Evolutionary conservation across 2,888 invertebrate species (phyloP), one percentile per base, ranked within the genome.

Genomic region (Pecten maximus): DNA sequence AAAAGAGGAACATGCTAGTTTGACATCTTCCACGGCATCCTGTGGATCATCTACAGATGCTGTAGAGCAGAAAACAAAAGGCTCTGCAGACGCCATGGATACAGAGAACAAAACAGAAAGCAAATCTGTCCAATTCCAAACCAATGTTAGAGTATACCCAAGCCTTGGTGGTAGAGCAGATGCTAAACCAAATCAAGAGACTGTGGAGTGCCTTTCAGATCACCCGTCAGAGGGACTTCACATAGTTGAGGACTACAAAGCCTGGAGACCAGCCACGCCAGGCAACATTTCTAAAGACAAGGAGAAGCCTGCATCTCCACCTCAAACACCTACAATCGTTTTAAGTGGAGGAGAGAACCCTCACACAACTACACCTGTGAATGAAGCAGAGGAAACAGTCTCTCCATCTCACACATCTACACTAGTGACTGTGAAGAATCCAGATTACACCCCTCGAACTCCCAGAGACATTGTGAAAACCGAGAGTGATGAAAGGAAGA

Each of bases 121-220:
- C 35, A 74, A 74, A 74, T 74, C 74, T 74, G 74, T 74, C 35
- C 74, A 74, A 35, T 74, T 74, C 74, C 74, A 74, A 74, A 74
- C 28, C 74, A 74, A 74, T 74, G 74, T 74, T 6, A 2, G 28
- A 35, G 74, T 74, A 10, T 74, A 74, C 28, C 74, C 74, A 8
- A 74, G 74, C 23, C 74, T 35, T 74, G 0, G 28, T 35, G 74
- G 35, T 74, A 28, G 28, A 74, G 35, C 12, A 23, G 35, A 74
- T 28, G 10, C 28, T 74, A 23, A 60, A 6, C 10, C 74, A 35
- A 35, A 35, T 28, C 35, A 28, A 15, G 28, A 10, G 74, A 74
- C 35, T 8, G 28, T 74, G 28, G 35, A 74, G 28, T 74, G 12
- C 8, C 74, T 74, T 8, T 74, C 74, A 28, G 74, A 74, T 35